Base-by-base conservation (phyloP, 2,113 vertebrate species). In the Lamprotornis superbus region DNA sequence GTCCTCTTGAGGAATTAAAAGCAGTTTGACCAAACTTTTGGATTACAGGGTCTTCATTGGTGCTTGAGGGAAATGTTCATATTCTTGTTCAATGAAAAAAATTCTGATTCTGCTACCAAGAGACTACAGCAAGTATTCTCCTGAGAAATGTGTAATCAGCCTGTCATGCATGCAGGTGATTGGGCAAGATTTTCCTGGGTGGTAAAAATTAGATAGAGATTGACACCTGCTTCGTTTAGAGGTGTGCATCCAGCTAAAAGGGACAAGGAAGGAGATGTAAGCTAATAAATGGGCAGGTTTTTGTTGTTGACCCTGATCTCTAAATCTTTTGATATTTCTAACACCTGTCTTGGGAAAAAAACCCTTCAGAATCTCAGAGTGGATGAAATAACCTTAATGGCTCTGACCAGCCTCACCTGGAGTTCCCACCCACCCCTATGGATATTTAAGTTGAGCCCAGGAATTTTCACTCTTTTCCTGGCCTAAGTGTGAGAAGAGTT, bases 391-490 rank as follows among this genome's bases (percentile, higher is more conserved):
- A 13, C 12, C 15, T 56, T 75, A 70, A 46, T 17, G 27, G 15
- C n/a, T 25, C 27, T 56, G 25, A 57, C 17, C 31, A 85, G n/a
- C 18, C 8, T 19, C 18, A 68, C 4, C 47, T 71, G 17, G 50
- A 71, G 9, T 2, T 13, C 7, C 28, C 15, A 28, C 5, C 7
- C 28, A 39, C 14, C 25, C 4, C 10, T 25, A 5, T 18, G 25
- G 7, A 28, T 67, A 42, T 42, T 76, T 61, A 71, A 59, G 3
- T 1, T 67, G 20, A 61, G 1, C 15, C n/a, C 57, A 19, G 37
- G 63, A 4, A 0, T 13, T 33, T 44, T 46, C 0, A 2, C 1
- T 28, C 1, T 37, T 4, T 47, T 1, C 21, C 2, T 80, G 30
- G 10, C 1, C 5, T 75, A 0, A 3, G 4, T 64, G 6, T 16